phyloP scores from a whole-genome alignment of 1,140 invertebrate genomes.

The Diuraphis noxia region DNA sequence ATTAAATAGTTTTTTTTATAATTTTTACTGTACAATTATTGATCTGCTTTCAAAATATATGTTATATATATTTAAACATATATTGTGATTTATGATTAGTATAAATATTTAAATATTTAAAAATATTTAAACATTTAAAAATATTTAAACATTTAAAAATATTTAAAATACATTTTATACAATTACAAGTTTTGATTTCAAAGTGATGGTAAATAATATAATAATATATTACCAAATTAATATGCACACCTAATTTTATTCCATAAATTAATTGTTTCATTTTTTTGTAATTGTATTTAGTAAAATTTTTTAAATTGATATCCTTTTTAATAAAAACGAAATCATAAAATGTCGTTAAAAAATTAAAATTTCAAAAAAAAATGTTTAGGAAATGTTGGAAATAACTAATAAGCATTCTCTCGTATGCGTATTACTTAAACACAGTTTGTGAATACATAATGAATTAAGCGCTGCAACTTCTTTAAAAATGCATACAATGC shows the following conservation, averaged over 20 bases:
- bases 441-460: background rate
- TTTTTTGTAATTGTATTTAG: no score
- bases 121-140: background rate
- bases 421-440: background rate
- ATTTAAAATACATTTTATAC: background rate
- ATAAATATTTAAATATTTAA: background rate
- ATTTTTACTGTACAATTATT: background rate
- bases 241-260: no score
- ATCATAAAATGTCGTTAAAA: background rate
- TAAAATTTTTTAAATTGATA: no score
- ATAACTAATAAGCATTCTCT: background rate
- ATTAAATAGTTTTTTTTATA: background rate
- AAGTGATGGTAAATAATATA: no score
- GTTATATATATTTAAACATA: background rate
- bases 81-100: background rate
- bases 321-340: background rate
- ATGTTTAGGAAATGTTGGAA: background rate
- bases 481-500: background rate
- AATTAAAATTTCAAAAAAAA: background rate
- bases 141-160: background rate
- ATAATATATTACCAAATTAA: background rate
- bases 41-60: background rate
- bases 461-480: background rate
- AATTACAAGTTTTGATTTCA: background rate
- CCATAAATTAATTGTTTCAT: no score